Evolutionary conservation across 1,140 invertebrate genomes (phyloP).

Genomic region (Eupristina koningsbergeri): DNA sequence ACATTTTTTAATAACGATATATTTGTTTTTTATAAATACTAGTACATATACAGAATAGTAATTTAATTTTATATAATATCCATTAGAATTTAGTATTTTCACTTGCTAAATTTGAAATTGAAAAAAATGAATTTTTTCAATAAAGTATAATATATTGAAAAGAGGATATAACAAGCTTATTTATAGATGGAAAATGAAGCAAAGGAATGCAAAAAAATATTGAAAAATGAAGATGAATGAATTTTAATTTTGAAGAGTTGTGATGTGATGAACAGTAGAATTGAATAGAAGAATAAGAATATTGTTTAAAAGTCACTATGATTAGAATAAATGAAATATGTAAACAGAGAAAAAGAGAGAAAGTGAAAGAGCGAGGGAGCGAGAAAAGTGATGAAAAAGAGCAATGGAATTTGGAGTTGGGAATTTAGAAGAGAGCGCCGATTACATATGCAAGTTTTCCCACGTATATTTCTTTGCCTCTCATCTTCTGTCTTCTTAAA

Average conservation of each 20-base stretch:
- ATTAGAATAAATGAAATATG: constrained; percentile 53
- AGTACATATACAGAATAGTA: too few species aligned
- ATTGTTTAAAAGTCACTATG: background rate
- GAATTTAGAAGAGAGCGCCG: constrained; percentile 47
- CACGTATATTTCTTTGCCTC: background rate
- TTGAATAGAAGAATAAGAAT: background rate
- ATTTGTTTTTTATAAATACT: too few species aligned
- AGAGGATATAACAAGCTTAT: too few species aligned
- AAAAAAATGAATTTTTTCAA: too few species aligned
- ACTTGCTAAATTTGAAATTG: too few species aligned
- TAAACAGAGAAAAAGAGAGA: background rate
- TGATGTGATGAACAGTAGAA: background rate
- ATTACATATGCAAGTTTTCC: constrained; percentile 58
- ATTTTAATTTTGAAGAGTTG: background rate
- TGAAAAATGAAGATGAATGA: background rate
- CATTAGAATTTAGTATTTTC: too few species aligned
- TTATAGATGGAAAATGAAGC: background rate
- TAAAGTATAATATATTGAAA: too few species aligned
- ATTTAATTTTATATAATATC: too few species aligned
- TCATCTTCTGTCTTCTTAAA: background rate
- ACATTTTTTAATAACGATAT: too few species aligned
- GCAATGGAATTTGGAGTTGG: constrained; percentile 42
- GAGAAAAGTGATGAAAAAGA: constrained; percentile 40
- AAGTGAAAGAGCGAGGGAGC: too few species aligned
- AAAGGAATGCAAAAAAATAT: background rate